Base-by-base conservation (phyloP, 2,113 vertebrate genomes). In the Pterophyllum scalare region DNA sequence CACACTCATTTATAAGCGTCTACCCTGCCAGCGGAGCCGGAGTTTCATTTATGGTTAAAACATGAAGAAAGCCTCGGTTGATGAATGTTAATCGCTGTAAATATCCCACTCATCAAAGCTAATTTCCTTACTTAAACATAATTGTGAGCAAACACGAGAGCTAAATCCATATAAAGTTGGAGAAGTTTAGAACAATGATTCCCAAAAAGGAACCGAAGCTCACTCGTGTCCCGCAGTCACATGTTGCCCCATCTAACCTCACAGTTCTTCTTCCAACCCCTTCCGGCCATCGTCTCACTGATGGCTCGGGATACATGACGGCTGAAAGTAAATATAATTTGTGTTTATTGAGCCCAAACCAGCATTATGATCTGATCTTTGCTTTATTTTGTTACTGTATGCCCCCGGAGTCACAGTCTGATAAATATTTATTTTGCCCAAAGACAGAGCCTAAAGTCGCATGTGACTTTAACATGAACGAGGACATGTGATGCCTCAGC, bases 1-100 rank as follows among this genome's bases (percentile, higher is more conserved):
- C 17, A 20, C 12, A 8, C 43, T 52, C 0, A 15, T 49, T 70
- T 0, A 0, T 1, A 1, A 49, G 0, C 7, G 22, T 49, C 24
- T 14, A 70, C 28, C 22, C 22, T 67, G 40, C 65, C 43, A 52
- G 40, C 40, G 49, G 24, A 52, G 43, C 43, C 20, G 17, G 6
- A 35, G 10, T 43, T 49, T 70, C 40, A 28, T 20, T 70, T 31
- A 0, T 28, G 46, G 2, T 35, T 10, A 10, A n/a, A 56, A n/a
- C 3, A 54, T 1, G 2, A 54, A 9, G 46, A 19, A 52, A 19
- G 17, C 6, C 15, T 49, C 3, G 15, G 15, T 2, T 54, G 17
- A 8, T 19, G 49, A 8, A 54, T 54, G 3, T 26, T 52, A 52
- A 52, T 0, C 17, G 31, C 65, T 19, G 6, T 72, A 33, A 72